Conservation (phyloP, 2,888 invertebrate genomes). For the Molanna angustata region DNA sequence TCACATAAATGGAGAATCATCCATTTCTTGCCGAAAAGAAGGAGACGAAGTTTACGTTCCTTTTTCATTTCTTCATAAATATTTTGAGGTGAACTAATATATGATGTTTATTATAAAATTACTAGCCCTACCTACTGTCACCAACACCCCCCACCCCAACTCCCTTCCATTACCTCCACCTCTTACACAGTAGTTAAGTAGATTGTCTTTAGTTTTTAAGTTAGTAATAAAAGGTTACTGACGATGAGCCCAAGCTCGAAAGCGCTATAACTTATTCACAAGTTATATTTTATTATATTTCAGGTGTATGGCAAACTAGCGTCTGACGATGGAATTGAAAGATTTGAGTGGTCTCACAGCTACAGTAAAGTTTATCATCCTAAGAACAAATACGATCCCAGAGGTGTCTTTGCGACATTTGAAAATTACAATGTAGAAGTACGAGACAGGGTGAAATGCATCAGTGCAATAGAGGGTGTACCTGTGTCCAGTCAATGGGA, state of each 20-base stretch:
- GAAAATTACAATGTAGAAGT: constrained; percentile 98
- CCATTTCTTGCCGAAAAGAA: constrained; percentile 74
- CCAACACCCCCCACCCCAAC: no score
- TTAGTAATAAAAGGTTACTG: no score
- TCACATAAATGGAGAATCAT: constrained; percentile 83
- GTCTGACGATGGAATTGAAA: constrained; percentile 67
- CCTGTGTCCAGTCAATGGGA: constrained; percentile 98
- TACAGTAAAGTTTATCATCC: constrained; percentile 89
- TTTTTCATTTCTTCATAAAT: constrained; percentile 88
- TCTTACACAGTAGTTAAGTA: no score
- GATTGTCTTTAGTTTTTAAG: no score
- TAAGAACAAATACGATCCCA: constrained; percentile 83
- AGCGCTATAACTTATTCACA: no score
- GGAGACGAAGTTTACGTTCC: constrained; percentile 88
- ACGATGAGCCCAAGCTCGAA: no score
- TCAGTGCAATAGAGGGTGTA: constrained; percentile 90
- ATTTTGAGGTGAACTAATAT: constrained; percentile 89
- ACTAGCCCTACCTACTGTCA: not conserved
- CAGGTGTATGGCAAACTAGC: constrained; percentile 84
- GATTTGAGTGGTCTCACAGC: constrained; percentile 94
- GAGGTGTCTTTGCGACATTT: constrained; percentile 93
- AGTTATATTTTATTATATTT: constrained; percentile 25
- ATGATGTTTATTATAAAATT: not conserved
- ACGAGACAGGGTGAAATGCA: constrained; percentile 92
- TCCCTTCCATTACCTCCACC: no score